Evolutionary conservation across 2,113 vertebrate genomes (phyloP).

Genomic region (Dipodomys spectabilis): DNA sequence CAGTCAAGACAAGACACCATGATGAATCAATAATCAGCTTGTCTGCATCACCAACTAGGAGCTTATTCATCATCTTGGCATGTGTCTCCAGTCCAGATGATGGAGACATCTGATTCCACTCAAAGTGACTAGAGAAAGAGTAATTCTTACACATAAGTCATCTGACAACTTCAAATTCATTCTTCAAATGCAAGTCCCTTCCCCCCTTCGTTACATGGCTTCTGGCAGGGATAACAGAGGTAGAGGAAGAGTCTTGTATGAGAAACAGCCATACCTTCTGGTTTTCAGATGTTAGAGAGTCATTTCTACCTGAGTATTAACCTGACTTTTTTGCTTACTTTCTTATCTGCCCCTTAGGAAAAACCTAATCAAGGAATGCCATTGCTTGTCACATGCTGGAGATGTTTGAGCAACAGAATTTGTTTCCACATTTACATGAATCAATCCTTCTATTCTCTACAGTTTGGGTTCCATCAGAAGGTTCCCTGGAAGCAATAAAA

Average conservation of each 20-base stretch:
- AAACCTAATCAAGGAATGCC: not conserved
- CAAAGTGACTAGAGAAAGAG: not conserved
- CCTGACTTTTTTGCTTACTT: not conserved
- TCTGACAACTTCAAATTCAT: not conserved
- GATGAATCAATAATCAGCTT: not conserved
- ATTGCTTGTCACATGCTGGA: not conserved
- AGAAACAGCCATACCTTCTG: not conserved
- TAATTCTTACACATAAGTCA: not conserved
- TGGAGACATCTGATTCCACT: not conserved
- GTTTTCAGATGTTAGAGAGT: not conserved
- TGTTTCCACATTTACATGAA: constrained; percentile 40
- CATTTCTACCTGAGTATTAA: not conserved
- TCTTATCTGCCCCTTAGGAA: not conserved
- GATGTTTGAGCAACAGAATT: not conserved
- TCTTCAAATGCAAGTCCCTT: not conserved
- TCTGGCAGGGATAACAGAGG: not conserved
- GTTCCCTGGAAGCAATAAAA: not conserved
- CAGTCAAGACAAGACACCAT: too few species aligned
- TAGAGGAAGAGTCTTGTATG: not conserved
- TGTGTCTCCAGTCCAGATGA: not conserved
- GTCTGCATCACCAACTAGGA: not conserved
- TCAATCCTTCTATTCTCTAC: not conserved
- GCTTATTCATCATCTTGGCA: not conserved
- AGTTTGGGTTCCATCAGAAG: constrained; percentile 38
- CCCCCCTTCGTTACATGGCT: too few species aligned